Evolutionary conservation across 2,888 invertebrate genomes (phyloP).

Genomic region (Griposia aprilina): DNA sequence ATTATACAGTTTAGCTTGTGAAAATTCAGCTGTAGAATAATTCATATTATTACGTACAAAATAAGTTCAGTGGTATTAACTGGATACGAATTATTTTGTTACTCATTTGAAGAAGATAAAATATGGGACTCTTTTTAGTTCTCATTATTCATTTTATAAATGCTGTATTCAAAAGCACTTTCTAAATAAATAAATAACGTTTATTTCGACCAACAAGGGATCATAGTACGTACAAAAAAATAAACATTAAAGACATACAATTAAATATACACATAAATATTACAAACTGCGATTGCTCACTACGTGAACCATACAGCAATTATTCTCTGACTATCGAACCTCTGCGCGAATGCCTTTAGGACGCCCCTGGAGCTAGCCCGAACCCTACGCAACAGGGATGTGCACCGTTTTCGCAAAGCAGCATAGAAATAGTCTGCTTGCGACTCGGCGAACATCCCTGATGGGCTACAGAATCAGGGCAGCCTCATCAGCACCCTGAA

Average conservation of each 20-base stretch:
- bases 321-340: not conserved
- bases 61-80: conserved; percentile 30
- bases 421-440: not conserved
- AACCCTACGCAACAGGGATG: not conserved
- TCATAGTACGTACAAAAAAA: not conserved
- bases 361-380: not conserved
- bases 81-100: conserved; percentile 5
- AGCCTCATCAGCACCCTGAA: too few relatives aligned
- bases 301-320: not conserved
- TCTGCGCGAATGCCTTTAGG: not conserved
- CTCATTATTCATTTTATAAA: not conserved
- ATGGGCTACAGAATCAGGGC: not conserved
- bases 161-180: not conserved
- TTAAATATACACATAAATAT: not conserved
- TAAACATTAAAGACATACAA: not conserved
- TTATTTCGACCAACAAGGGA: not conserved
- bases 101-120: not conserved
- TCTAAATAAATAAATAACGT: not conserved
- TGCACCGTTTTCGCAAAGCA: not conserved
- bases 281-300: not conserved
- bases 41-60: conserved; percentile 39
- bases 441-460: not conserved
- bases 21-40: conserved; percentile 52
- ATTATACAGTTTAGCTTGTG: conserved; percentile 60
- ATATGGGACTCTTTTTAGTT: not conserved